Base-by-base conservation (phyloP, 2,113 vertebrate species). In the Lophotis ruficrista region DNA sequence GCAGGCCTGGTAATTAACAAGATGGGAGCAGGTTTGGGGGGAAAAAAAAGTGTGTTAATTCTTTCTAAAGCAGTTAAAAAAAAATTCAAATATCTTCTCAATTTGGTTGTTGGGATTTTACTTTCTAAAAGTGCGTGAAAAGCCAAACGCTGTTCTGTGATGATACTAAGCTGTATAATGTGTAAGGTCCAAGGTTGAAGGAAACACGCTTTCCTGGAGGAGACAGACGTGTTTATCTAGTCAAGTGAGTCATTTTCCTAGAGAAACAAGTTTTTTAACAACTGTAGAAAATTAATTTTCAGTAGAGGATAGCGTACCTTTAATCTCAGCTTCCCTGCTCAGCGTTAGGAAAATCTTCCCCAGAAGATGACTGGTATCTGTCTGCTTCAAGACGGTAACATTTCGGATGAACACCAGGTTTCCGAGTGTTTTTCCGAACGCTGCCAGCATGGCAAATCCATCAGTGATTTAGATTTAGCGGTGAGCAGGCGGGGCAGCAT, bases 221-320 rank as follows among this genome's bases (percentile, higher is more conserved):
- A 95, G 87, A 62, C 3, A 53, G 71, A 87, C 58, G 72, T 95
- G 91, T 96, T 94, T 93, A 95, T 91, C 82, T 93, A 93, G 95
- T 96, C 91, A 87, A 91, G 90, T 57, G 94, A 96, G 93, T 90
- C 9, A 87, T 89, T 97, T 86, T 97, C 95, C 79, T 85, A n/a
- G 53, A 93, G 90, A 91, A 90, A 92, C 70, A 95, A 57, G 64
- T 93, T 97, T 87, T 91, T 81, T 95, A 93, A 96, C 96, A 97
- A 84, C 91, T 97, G 94, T 95, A 96, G 95, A 97, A 95, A 98
- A 97, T 98, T 96, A 97, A 97, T 97, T 95, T 97, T 97, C 82
- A 90, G 93, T 89, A 71, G 94, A 83, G 60, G 78, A 90, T 87
- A 80, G 72, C 41, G 21, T 73, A 96, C 56, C 93, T 97, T 97